Evolutionary conservation across 1,140 invertebrate species (phyloP), one percentile per base, ranked within the genome.

Genomic region (Drosophila subpulchrella): DNA sequence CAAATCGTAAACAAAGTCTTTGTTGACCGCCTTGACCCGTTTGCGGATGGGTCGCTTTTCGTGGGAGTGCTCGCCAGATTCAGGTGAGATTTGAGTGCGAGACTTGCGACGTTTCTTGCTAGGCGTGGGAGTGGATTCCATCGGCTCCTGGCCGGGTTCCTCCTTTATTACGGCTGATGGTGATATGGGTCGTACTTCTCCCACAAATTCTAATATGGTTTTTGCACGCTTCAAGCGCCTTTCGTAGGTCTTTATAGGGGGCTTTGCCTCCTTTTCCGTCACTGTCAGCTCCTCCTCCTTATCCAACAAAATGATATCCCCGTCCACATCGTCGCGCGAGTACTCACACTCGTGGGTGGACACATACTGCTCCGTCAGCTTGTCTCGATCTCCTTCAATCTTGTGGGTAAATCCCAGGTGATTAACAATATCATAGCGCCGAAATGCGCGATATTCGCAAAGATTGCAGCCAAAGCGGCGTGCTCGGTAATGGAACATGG

Each of bases 1-100:
- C 93, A 95, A 86, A 91, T 95, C 95, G 81, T 96, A 95, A 60
- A 95, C 94, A 89, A 95, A 96, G 92, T 96, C 95, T 74, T 95
- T 94, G 80, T 95, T 94, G 60, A 95, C 93, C 1, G 93, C 93
- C 91, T 95, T 95, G 5, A 95, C 93, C 47, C 94, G 94, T 83
- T 95, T 95, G 36, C 95, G 93, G 10, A 94, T 93, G 7, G 95
- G 95, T 73, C 95, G 83, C 41, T 89, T 91, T 17, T 88, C 75
- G 2, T 44, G 8, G 8, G 57, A 24, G 2, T 77, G 63, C 4
- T 89, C 80, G 7, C 81, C 78, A 2, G 76, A 53, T 1, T 90
- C 86, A 2, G 83, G 83, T 2, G 83, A 86, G 13, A 80, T 72
- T 24, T 86, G 83, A 6, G 50, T 75, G 39, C 85, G 77, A 11